These are phyloP conservation scores for Erinaceus europaeus DNA, from an alignment of 2,113 vertebrate species.

Conservation along the genomic window DNA sequence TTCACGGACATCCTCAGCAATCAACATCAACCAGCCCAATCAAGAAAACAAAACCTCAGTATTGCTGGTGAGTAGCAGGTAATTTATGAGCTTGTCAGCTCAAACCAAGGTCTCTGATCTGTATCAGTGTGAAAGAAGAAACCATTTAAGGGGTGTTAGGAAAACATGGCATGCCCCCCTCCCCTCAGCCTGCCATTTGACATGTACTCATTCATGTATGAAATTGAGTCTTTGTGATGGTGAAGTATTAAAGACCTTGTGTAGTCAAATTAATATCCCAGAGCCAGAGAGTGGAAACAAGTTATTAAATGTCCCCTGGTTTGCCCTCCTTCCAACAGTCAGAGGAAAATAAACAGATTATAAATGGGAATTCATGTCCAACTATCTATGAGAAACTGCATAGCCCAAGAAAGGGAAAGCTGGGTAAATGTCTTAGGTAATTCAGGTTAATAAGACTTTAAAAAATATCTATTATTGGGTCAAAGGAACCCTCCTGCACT, in stretches of 20 bases:
- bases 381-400: background rate
- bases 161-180: background rate
- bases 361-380: background rate
- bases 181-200: background rate
- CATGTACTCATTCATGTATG: background rate
- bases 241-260: background rate
- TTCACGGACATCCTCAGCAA: conserved; percentile 55
- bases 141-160: background rate
- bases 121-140: background rate
- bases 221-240: background rate
- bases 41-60: conserved; percentile 56
- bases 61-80: conserved; percentile 53
- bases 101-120: background rate
- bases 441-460: too few relatives aligned
- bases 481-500: too few relatives aligned
- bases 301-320: background rate
- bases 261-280: background rate
- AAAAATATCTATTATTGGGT: too few relatives aligned
- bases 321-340: background rate
- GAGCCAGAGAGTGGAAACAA: background rate
- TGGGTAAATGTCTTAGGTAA: too few relatives aligned
- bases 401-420: background rate
- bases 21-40: conserved; percentile 48
- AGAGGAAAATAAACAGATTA: background rate
- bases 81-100: background rate